Conservation (phyloP, 2,797 vertebrate genomes). For the Crypturellus tataupa region DNA sequence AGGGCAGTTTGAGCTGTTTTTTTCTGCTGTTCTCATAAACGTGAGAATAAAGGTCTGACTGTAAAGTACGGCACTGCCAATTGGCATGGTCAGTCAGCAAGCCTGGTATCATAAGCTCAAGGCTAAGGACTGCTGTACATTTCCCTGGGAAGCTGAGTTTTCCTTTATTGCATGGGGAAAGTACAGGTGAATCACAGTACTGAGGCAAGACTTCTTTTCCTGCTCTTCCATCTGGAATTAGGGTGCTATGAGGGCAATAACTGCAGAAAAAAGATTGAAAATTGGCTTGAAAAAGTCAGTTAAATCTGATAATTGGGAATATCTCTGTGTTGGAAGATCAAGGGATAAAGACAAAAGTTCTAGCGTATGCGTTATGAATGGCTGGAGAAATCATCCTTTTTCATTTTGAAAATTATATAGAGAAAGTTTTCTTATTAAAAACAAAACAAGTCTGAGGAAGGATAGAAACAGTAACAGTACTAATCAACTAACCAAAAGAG, state of each 20-base stretch:
- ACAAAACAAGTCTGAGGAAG: constrained; percentile 1
- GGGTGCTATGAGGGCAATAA: background rate
- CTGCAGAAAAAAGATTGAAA: constrained; percentile 33
- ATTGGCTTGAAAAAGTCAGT: background rate
- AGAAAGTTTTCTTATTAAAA: background rate
- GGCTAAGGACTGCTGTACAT: constrained; percentile 11
- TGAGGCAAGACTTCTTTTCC: constrained; percentile 12
- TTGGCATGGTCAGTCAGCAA: constrained; percentile 34
- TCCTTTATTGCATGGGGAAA: constrained; percentile 34
- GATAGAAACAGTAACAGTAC: background rate
- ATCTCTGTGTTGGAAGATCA: background rate
- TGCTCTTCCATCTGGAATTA: constrained; percentile 28
- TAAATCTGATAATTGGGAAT: background rate
- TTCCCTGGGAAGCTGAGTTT: constrained; percentile 47
- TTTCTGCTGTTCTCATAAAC: background rate
- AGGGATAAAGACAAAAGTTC: background rate
- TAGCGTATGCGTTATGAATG: background rate
- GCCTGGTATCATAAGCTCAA: constrained; percentile 24
- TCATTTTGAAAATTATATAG: background rate
- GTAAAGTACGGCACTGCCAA: constrained; percentile 5
- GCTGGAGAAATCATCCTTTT: background rate
- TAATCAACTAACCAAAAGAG: background rate
- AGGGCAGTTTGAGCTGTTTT: background rate
- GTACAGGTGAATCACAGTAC: constrained; percentile 26
- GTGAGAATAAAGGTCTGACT: background rate